A percentile compares a stretch with the other conserved stretches of the same genome.
Conservation (phyloP, 2,113 vertebrate species). For the Pandion haliaetus region DNA sequence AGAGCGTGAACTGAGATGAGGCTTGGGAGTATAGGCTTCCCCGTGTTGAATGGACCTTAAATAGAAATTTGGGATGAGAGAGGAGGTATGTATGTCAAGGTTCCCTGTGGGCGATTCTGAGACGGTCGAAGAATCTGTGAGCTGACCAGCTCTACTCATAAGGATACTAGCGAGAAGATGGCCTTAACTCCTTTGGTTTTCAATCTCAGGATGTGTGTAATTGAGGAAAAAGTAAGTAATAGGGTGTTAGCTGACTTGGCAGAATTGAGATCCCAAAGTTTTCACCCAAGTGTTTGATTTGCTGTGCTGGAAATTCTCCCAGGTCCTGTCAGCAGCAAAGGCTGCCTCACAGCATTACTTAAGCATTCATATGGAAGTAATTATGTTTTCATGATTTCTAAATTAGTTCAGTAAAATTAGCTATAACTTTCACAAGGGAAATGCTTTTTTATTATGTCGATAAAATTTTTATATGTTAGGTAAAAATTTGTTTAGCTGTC, state of each 20-base stretch:
- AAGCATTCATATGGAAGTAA: conserved; percentile 59
- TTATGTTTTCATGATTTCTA: conserved; percentile 68
- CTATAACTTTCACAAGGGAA: conserved; percentile 45
- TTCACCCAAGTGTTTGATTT: conserved; percentile 38
- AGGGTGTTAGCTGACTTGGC: neutral
- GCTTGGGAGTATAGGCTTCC: neutral
- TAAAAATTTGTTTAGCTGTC: conserved; percentile 11
- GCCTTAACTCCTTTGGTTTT: neutral
- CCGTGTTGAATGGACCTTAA: neutral
- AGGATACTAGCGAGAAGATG: neutral
- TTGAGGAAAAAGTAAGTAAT: neutral
- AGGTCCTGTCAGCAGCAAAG: conserved; percentile 21
- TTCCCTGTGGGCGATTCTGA: neutral
- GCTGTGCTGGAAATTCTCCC: conserved; percentile 4
- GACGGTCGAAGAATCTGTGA: neutral
- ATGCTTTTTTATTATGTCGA: conserved; percentile 65
- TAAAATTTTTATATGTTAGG: conserved; percentile 29
- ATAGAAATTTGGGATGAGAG: neutral
- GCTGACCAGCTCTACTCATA: neutral
- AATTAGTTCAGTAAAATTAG: conserved; percentile 61
- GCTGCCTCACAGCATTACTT: conserved; percentile 48
- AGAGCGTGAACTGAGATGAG: neutral
- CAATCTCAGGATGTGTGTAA: neutral
- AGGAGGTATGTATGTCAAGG: neutral
- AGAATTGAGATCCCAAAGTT: neutral